Base-by-base conservation (phyloP, 2,888 invertebrate genomes). In the Dryadula phaetusa region DNA sequence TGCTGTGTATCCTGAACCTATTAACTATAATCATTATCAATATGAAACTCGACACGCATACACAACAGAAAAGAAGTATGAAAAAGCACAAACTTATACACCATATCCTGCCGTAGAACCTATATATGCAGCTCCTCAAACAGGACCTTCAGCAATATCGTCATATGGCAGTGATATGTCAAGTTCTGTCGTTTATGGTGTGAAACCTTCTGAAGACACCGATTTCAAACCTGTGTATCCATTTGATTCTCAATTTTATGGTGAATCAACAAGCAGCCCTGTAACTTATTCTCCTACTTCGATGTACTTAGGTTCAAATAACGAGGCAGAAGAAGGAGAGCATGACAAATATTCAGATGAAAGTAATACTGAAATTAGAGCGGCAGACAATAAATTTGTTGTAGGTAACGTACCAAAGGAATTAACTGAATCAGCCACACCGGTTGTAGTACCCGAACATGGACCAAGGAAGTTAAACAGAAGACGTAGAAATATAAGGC, bases 371-470 rank as follows among this genome's bases (percentile, higher is more conserved):
- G 80, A 82, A 42, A 67, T 73, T 7, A 87, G 83, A 68, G 74
- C 77, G 10, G 82, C 73, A 62, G 88, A 92, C 42, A 90, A 86
- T 58, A 94, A 95, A 79, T 95, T 95, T 81, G 95, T 95, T 0
- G 95, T 95, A 1, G 95, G 95, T 0, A 95, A 93, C 75, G 88
- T 95, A 0, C 94, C 95, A 0, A 94, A 95, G 78, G 94, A 95
- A 69, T 76, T 93, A 52, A 79, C 83, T 46, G 93, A 94, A 66
- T 86, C 92, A 34, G 93, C 87, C 1, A 94, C 94, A 1, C 94
- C 94, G 0, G 94, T 93, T 4, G 92, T 94, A 5, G 95, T 95
- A 4, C 95, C 95, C 0, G 95, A 95, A 82, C 95, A 95, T 80
- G 95, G 95, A 0, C 95, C 95, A 0, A 86, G 95, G 76, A 93